Percentiles rank a stretch among this genome's conserved stretches.
Conservation (phyloP, 2,888 invertebrate species). For the Uropetala carovei region DNA sequence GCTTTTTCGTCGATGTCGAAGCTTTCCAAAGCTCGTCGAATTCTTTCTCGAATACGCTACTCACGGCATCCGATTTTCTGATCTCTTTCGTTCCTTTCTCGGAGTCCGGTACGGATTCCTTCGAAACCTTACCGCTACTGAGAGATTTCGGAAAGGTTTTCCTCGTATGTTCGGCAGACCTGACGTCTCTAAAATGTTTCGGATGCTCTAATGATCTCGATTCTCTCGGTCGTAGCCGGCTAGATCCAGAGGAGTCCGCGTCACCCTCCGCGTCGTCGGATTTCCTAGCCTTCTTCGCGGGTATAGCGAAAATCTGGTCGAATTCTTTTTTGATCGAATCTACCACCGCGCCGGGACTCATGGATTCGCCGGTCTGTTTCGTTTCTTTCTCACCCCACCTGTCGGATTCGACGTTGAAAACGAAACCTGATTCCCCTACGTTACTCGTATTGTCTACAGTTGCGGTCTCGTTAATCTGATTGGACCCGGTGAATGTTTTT, state of each 20-base stretch:
- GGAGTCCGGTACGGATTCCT: background rate
- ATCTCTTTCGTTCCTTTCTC: background rate
- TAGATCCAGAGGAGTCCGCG: background rate
- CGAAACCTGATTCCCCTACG: background rate
- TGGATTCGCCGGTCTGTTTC: background rate
- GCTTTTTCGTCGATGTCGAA: conserved; percentile 22
- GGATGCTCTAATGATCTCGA: conserved; percentile 45
- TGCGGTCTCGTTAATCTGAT: background rate
- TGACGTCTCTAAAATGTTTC: background rate
- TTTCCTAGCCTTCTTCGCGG: conserved; percentile 31
- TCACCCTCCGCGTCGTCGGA: background rate
- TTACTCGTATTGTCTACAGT: background rate
- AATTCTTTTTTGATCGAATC: conserved; percentile 45
- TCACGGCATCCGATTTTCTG: background rate
- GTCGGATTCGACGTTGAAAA: background rate
- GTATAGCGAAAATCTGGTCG: conserved; percentile 42
- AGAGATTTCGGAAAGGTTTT: background rate
- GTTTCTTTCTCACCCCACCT: background rate
- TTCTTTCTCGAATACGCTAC: conserved; percentile 22
- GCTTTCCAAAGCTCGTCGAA: conserved; percentile 58
- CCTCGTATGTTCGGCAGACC: background rate
- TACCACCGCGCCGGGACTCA: background rate
- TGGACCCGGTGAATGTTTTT: background rate
- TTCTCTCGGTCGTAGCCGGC: background rate
- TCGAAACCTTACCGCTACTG: background rate